Evolutionary conservation across 2,888 invertebrate species (phyloP).

Genomic region (Seira ritae): DNA sequence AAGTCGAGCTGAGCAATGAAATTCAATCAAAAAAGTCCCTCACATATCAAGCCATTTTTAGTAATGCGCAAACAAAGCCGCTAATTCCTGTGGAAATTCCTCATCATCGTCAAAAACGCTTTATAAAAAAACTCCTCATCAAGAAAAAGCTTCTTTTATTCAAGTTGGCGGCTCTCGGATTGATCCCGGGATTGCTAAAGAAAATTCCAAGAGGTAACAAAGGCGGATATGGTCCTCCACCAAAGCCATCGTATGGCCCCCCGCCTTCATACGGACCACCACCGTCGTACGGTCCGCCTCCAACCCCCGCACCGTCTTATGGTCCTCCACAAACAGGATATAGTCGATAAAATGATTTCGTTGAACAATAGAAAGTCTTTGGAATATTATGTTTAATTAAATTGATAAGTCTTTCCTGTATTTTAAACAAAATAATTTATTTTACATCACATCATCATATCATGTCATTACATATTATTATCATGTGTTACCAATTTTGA

Average conservation of each 20-base stretch:
- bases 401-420: too few species aligned
- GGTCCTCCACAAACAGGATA: conserved; percentile 48
- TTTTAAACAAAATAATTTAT: too few species aligned
- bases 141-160: conserved; percentile 34
- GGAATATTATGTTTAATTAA: too few species aligned
- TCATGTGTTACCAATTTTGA: too few species aligned
- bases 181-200: conserved; percentile 43
- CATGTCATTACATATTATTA: too few species aligned
- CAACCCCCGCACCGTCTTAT: conserved; percentile 40
- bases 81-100: too few species aligned
- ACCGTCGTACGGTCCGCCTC: conserved; percentile 55
- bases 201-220: conserved; percentile 25
- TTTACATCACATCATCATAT: too few species aligned
- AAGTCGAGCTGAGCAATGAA: too few species aligned
- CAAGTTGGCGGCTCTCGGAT: conserved; percentile 25
- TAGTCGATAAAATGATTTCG: conserved; percentile 23
- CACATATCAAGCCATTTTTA: too few species aligned
- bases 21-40: too few species aligned
- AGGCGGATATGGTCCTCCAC: conserved; percentile 49
- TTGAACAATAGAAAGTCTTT: too few species aligned
- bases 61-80: too few species aligned
- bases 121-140: conserved; percentile 45
- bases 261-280: conserved; percentile 57
- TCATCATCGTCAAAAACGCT: conserved; percentile 44
- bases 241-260: conserved; percentile 48